Base-by-base conservation (phyloP, 2,113 vertebrate genomes). In the Lagopus muta region DNA sequence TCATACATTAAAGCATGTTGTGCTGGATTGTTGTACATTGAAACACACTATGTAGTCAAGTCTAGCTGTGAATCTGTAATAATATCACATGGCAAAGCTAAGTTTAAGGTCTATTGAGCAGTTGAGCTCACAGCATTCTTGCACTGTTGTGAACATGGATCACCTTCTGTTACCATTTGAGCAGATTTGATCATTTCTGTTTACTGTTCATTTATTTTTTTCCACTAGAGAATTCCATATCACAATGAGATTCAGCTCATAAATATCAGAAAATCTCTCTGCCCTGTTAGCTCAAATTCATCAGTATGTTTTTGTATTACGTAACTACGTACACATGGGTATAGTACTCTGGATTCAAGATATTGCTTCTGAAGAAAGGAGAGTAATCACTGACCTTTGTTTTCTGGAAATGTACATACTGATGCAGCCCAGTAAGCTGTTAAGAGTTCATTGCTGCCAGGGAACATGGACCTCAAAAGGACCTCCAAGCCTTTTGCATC, bases 11-110 rank as follows among this genome's bases (percentile, higher is more conserved):
- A 82, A 91, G 5, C 54, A 38, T 82, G 36, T 40, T 6, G 48
- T 71, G 79, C 64, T 82, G 36, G 71, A 42, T 50, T 66, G 9
- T 80, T 86, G 55, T 81, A 66, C 55, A 22, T 55, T 64, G 64
- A 94, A 90, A 66, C 40, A 50, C 32, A 8, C 47, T 38, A 4
- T 25, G 36, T 38, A 94, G 79, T 86, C 82, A 83, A 80, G 50
- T 27, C 60, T 74, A 77, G 69, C 94, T 96, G 82, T 91, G 92
- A 89, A 67, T 91, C 93, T 94, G 85, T 88, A 95, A 93, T 74
- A 27, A 50, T 71, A 36, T 50, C 4, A 0, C 55, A 86, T 3
- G 18, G 64, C 14, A 91, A 70, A 47, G 19, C 9, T 58, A 65
- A 43, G 11, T 88, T 91, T 88, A 77, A 92, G 45, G 36, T 73